Evolutionary conservation across 2,797 vertebrate genomes (phyloP).

Genomic region (Paedocypris micromegethes): DNA sequence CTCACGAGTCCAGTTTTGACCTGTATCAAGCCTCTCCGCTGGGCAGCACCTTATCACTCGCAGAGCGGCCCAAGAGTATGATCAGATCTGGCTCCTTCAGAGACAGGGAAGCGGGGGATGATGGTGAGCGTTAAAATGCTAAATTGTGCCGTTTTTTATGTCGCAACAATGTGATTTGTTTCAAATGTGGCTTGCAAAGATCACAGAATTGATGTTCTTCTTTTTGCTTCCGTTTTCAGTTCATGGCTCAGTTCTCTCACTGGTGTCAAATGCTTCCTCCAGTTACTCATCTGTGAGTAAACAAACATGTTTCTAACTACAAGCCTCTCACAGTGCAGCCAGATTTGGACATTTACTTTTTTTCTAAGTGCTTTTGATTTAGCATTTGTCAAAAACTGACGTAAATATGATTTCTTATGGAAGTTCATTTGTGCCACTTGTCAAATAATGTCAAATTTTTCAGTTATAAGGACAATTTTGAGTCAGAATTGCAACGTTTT

Average conservation of each 20-base stretch:
- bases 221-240: conserved; percentile 62
- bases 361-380: no score
- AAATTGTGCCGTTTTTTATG: no score
- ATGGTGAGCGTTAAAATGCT: conserved; percentile 68
- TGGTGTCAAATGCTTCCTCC: conserved; percentile 94
- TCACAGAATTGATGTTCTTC: background rate
- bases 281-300: conserved; percentile 91
- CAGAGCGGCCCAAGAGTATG: conserved; percentile 90
- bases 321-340: background rate
- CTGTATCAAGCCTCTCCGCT: conserved; percentile 81
- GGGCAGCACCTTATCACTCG: conserved; percentile 90
- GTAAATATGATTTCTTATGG: no score
- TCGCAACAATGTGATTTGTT: no score
- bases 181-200: no score
- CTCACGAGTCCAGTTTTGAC: conserved; percentile 86
- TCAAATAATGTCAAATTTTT: no score
- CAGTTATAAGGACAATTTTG: no score
- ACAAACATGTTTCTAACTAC: background rate
- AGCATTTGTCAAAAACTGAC: no score
- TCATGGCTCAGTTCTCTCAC: conserved; percentile 89
- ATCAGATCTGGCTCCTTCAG: conserved; percentile 91
- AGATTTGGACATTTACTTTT: background rate
- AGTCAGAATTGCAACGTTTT: no score
- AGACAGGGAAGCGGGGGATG: conserved; percentile 78
- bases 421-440: no score